Evolutionary conservation across 2,888 invertebrate species (phyloP), one percentile per base, ranked within the genome.

Genomic region (Cheilosia urbana): DNA sequence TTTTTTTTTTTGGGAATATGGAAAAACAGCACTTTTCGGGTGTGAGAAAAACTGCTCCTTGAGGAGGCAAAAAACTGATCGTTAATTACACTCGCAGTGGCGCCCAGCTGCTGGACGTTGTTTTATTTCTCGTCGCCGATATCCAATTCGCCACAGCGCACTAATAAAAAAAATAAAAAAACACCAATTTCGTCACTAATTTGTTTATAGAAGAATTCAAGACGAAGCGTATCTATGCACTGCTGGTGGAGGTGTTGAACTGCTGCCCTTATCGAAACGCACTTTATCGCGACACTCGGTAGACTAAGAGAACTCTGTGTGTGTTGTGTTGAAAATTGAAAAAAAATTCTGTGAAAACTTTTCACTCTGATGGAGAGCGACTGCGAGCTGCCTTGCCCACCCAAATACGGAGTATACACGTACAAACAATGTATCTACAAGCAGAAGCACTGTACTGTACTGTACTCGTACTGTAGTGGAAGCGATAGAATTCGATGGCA

Each of bases 211-310:
- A 30, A 21, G 15, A 58, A 42, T 21, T 21, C 3, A 1, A 42
- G n/a, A 57, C 37, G 24, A 5, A 17, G 21, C 47, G 60, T 68
- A 53, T 60, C 55, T 68, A 9, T 11, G 13, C 17, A 11, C 24
- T 71, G 45, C 63, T 62, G 49, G 7, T 30, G 30, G 9, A 30
- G 30, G 30, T 27, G 27, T 30, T 27, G 37, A 30, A 45, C 62
- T 24, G 40, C 40, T 58, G 58, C 19, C 53, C 69, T 85, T 77
- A 58, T 76, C 81, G 85, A 81, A 85, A 85, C 85, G 81, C 81
- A 81, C 85, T 85, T 81, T 81, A 72, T 77, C 85, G 77, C 85
- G 85, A 81, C 85, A 81, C 85, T 85, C 81, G 76, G 71, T 72
- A 81, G 81, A 85, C 85, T 85, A 66, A 85, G 53, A 34, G 72